Evolutionary conservation across 1,140 invertebrate species (phyloP).

Genomic region (Oreohelix idahoensis): DNA sequence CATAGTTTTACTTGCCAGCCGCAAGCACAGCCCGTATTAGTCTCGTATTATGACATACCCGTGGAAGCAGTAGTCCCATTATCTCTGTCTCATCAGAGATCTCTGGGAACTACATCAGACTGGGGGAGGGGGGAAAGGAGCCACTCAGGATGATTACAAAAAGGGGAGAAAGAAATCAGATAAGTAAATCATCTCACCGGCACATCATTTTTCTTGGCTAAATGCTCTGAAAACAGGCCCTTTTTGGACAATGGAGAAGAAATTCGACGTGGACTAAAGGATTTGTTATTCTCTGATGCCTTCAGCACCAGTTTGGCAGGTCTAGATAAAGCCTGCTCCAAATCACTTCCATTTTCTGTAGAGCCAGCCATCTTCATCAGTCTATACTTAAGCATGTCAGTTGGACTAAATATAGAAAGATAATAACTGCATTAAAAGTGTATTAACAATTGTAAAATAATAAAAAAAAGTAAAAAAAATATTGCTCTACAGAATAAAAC

Average conservation of each 20-base stretch:
- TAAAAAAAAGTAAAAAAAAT: too few species aligned
- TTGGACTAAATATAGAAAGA: not conserved
- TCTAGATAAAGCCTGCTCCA: conserved; percentile 54
- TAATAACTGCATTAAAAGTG: too few species aligned
- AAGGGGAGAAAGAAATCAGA: not conserved
- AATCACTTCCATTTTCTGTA: conserved; percentile 54
- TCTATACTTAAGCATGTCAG: conserved; percentile 49
- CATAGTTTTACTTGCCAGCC: too few species aligned
- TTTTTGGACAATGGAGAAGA: not conserved
- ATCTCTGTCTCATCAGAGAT: too few species aligned
- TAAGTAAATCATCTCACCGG: not conserved
- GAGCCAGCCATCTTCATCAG: conserved; percentile 60
- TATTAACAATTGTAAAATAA: too few species aligned
- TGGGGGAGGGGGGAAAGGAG: too few species aligned
- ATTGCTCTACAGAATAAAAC: too few species aligned
- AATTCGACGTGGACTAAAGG: conserved; percentile 22
- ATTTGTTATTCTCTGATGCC: conserved; percentile 50
- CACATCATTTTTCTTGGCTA: conserved; percentile 7
- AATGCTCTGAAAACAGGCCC: conserved; percentile 15
- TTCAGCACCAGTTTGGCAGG: conserved; percentile 65
- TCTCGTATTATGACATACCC: too few species aligned
- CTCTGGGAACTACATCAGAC: too few species aligned
- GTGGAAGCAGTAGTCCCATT: too few species aligned
- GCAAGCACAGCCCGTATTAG: too few species aligned
- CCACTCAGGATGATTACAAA: too few species aligned